Evolutionary conservation across 2,113 vertebrate genomes (phyloP), one percentile per base, ranked within the genome.

Genomic region (Lutjanus erythropterus): DNA sequence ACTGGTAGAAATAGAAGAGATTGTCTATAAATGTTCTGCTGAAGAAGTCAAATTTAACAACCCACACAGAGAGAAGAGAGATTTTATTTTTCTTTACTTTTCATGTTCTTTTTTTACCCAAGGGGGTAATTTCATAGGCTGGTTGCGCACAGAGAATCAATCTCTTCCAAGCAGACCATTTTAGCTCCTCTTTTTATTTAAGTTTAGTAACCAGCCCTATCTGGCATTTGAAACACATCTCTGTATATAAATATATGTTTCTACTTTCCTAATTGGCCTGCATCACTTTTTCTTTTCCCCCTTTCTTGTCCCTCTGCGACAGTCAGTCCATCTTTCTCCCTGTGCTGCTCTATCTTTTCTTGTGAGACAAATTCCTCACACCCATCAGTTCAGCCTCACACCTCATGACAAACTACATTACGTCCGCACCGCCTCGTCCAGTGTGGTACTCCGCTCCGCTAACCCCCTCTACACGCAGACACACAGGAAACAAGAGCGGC

Each of bases 311-410:
- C 18, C 3, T 52, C 14, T 49, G 1, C 16, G 47, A 25, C 2
- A 50, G 18, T 19, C 47, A 21, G 18, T 56, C 21, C 25, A 46
- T 55, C 29, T 35, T 15, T n/a, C 31, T 29, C 4, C 49, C 23
- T 80, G 29, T 29, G 7, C 68, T 67, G 27, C 41, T 62, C 27
- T 50, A 23, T 56, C 55, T 80, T 64, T 52, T 35, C 37, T 27
- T 49, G 68, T 25, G 41, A 90, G 76, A 75, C 60, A 75, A 29
- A 80, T 76, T 80, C 58, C 67, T 88, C 83, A 79, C 92, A 87
- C 86, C 82, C 82, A 82, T 90, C 82, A 85, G 46, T 78, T 67
- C 69, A 73, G 41, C 69, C 79, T 91, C 71, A 71, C 87, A 90
- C 87, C 83, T 85, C 68, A 72, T 88, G 89, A 90, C 81, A 78